Base-by-base conservation (phyloP, 2,113 vertebrate genomes). In the Gobius niger region DNA sequence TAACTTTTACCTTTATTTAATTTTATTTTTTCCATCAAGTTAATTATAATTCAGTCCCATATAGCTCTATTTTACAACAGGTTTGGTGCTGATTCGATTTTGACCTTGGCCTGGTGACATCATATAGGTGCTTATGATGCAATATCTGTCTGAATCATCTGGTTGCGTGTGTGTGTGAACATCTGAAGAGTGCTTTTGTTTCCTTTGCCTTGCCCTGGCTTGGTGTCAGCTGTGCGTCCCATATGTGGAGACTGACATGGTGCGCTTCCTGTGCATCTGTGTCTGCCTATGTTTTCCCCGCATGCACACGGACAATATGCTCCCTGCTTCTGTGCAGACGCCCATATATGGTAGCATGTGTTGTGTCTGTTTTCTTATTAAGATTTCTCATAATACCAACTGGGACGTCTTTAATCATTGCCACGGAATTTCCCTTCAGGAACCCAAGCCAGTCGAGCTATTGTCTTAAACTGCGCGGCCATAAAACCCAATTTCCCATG, bases 401-500 rank as follows among this genome's bases (percentile, higher is more conserved):
- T 34, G 60, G 73, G 73, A 76, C 65, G 52, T 67, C 47, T 75
- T 49, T 14, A 76, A 47, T 60, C 67, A 44, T 64, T 72, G 19
- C 63, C 51, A 44, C 65, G 67, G 68, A 72, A 66, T 72, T 82
- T 80, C 74, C 60, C 70, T 47, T 78, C 52, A 76, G 56, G 11
- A 34, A 40, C 47, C 64, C 65, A 65, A 75, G 80, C 68, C 73
- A 63, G 49, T 65, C 50, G 59, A 80, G 71, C 73, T 62, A 80
- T 85, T 87, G 81, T 86, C 54, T 82, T 72, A 79, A 82, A 81
- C 67, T 68, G 76, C 59, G 63, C 66, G 51, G 70, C 64, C 73
- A 78, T 89, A 82, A 90, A 91, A 89, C 85, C 72, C 80, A 84
- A 85, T 88, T 89, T 89, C 87, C 84, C 80, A 82, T 82, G 82